A percentile compares a stretch with the other conserved stretches of the same genome.
Conservation (phyloP, 2,888 invertebrate species). For the Vandiemenella viatica region DNA sequence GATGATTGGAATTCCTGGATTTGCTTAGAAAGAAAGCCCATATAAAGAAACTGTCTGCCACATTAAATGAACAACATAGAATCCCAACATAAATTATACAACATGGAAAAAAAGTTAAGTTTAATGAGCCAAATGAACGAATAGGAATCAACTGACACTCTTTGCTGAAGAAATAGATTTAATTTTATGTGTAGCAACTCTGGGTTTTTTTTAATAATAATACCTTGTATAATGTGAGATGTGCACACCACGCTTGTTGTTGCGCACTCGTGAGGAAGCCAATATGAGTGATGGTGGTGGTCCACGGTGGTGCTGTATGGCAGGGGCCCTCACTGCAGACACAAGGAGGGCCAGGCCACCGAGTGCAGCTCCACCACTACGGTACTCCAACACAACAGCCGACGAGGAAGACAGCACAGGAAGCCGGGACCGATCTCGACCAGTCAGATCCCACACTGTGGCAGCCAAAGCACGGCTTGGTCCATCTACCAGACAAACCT, state of each 20-base stretch:
- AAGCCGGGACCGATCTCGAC: conserved; percentile 74
- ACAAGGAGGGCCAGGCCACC: conserved; percentile 71
- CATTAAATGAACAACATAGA: too few species aligned
- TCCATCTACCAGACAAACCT: conserved; percentile 63
- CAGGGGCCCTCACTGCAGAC: conserved; percentile 42
- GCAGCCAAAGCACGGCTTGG: conserved; percentile 39
- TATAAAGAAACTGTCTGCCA: too few species aligned
- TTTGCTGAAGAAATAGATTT: too few species aligned
- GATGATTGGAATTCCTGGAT: too few species aligned
- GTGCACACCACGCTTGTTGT: neutral
- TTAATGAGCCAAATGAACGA: too few species aligned
- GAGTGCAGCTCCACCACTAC: conserved; percentile 59
- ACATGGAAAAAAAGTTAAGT: too few species aligned
- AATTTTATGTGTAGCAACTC: too few species aligned
- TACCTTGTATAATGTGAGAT: neutral
- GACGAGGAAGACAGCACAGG: conserved; percentile 78
- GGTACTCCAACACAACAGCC: conserved; percentile 61
- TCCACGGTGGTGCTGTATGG: neutral
- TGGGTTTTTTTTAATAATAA: too few species aligned
- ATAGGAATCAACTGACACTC: too few species aligned
- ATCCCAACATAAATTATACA: too few species aligned
- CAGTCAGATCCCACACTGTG: conserved; percentile 60
- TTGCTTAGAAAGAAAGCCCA: too few species aligned
- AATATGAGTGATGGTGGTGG: neutral
- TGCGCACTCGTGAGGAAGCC: neutral